Evolutionary conservation across 2,797 vertebrate genomes (phyloP).

Genomic region (Anguilla anguilla): DNA sequence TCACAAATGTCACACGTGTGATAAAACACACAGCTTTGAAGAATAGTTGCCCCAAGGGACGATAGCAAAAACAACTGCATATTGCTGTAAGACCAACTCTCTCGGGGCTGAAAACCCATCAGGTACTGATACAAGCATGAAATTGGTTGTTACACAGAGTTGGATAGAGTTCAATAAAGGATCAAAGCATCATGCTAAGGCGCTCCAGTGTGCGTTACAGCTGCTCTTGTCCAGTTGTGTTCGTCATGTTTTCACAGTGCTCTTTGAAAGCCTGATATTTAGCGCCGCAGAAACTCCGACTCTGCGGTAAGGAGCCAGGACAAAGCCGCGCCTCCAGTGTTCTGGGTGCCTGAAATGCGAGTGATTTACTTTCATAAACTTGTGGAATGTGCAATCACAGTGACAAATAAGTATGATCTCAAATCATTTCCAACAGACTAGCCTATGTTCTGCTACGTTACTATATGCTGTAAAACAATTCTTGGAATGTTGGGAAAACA

Average conservation of each 20-base stretch:
- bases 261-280: background rate
- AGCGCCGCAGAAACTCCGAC: background rate
- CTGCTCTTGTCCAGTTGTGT: background rate
- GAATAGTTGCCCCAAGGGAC: background rate
- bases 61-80: background rate
- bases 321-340: background rate
- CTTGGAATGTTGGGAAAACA: background rate
- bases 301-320: background rate
- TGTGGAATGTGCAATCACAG: background rate
- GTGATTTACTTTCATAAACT: slow-evolving; percentile 3
- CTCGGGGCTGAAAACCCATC: background rate
- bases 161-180: background rate
- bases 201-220: background rate
- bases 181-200: background rate
- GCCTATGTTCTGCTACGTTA: background rate
- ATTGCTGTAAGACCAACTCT: background rate
- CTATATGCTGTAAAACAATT: background rate
- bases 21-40: background rate
- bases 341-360: background rate
- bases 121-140: background rate
- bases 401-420: background rate
- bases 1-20: background rate
- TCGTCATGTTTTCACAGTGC: background rate
- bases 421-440: background rate
- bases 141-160: background rate